These are phyloP conservation scores for Staurois parvus DNA, from an alignment of 2,797 vertebrate species.

Conservation along the genomic window DNA sequence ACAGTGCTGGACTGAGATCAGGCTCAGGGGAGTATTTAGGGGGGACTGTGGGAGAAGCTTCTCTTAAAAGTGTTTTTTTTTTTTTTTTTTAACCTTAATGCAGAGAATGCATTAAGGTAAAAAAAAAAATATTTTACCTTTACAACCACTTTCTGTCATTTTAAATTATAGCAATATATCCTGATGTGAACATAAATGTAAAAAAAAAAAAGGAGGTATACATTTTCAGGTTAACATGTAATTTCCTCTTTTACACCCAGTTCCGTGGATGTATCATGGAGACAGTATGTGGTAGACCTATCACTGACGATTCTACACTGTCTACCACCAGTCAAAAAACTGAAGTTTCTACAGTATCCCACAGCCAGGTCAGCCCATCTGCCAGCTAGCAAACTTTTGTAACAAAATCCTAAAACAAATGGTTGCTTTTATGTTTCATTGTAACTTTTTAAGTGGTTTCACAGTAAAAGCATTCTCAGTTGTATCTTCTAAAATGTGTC, in stretches of 20 bases:
- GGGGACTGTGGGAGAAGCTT: no score
- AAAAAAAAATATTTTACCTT: no score
- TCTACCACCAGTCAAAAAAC: conserved; percentile 77
- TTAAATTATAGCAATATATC: not conserved
- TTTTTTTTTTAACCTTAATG: no score
- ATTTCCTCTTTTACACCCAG: conserved; percentile 66
- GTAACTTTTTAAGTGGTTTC: not conserved
- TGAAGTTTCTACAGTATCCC: conserved; percentile 77
- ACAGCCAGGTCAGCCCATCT: conserved; percentile 75
- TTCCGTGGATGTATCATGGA: conserved; percentile 85
- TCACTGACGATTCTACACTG: conserved; percentile 74
- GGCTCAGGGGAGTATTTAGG: no score
- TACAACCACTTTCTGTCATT: no score
- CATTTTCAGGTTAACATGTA: not conserved
- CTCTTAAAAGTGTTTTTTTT: no score
- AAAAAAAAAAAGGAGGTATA: not conserved
- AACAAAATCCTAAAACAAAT: not conserved
- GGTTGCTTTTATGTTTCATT: not conserved
- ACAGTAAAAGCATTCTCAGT: not conserved
- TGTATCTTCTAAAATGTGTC: not conserved
- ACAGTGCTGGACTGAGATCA: no score
- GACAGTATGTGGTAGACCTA: conserved; percentile 80
- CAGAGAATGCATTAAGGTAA: no score
- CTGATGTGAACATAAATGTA: not conserved
- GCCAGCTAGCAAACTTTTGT: conserved; percentile 2